A percentile compares a stretch with the other conserved stretches of the same genome.
Evolutionary conservation across 2,113 vertebrate genomes (phyloP).

Genomic region (Podocnemis expansa): DNA sequence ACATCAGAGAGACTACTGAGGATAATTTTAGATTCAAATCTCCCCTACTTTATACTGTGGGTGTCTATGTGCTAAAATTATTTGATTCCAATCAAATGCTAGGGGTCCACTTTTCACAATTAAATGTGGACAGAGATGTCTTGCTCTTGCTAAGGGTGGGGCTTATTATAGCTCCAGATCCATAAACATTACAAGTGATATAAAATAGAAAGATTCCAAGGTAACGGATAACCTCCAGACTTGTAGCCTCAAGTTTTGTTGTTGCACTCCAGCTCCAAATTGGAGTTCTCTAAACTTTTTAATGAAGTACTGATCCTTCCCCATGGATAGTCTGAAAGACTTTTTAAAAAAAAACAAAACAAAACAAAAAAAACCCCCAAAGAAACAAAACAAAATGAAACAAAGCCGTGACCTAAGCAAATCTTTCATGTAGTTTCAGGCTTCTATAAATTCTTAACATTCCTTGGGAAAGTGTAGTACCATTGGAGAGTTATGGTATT

Average conservation of each 20-base stretch:
- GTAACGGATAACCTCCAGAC: background rate
- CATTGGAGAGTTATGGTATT: background rate
- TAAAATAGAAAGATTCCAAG: background rate
- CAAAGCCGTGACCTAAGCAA: background rate
- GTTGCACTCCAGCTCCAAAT: background rate
- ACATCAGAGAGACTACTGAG: background rate
- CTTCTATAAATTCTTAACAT: background rate
- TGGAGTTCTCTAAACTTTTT: background rate
- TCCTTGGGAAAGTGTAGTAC: constrained; percentile 9
- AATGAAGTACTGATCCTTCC: background rate
- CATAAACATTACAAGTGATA: background rate
- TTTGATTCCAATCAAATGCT: background rate
- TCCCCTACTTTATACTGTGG: background rate
- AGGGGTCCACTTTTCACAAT: background rate
- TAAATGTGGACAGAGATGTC: background rate
- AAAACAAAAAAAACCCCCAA: no score
- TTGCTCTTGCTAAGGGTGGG: background rate
- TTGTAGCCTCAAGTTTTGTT: background rate
- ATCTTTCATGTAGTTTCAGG: background rate
- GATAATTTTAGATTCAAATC: background rate
- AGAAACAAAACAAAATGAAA: no score
- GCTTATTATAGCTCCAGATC: background rate
- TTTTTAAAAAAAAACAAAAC: background rate
- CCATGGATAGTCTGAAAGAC: background rate
- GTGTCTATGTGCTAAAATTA: fast-evolving